These are phyloP conservation scores for Pachyseris speciosa DNA, from an alignment of 64 coral and sea anemone genomes.

Conservation along the genomic window DNA sequence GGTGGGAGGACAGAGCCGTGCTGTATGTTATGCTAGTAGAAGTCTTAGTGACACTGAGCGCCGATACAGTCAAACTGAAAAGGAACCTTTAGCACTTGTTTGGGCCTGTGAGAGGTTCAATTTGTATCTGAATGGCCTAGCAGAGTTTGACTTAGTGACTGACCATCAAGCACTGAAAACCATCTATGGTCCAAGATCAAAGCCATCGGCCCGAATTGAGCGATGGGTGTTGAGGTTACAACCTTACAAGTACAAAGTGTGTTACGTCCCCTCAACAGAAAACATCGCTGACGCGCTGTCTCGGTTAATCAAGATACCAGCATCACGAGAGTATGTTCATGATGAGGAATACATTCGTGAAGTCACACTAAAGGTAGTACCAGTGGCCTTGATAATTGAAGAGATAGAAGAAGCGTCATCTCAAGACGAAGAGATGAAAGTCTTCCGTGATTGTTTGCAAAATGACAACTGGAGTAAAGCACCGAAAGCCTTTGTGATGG, in stretches of 20 bases:
- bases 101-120: background rate
- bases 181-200: slow-evolving; percentile 2
- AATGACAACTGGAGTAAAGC: background rate
- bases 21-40: slow-evolving; percentile 30
- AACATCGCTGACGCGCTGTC: slow-evolving; percentile 3
- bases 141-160: slow-evolving; percentile 4
- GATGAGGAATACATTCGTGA: background rate
- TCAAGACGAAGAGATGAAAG: slow-evolving; percentile 1
- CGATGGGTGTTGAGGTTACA: background rate
- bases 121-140: background rate
- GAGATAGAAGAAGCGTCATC: slow-evolving; percentile 14
- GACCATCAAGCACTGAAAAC: slow-evolving; percentile 18
- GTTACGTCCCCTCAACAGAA: background rate
- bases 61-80: too few species aligned
- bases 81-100: background rate
- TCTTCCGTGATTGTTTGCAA: background rate
- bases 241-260: background rate
- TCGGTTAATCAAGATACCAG: background rate
- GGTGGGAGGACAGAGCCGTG: background rate
- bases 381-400: background rate
- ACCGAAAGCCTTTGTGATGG: slow-evolving; percentile 20
- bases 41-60: too few species aligned
- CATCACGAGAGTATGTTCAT: background rate
- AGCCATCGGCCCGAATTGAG: background rate
- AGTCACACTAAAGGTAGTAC: slow-evolving; percentile 8